Percentiles rank a stretch among this genome's conserved stretches.
phyloP scores from a whole-genome alignment of 2,797 vertebrate genomes.

The Pseudomugil gertrudae region DNA sequence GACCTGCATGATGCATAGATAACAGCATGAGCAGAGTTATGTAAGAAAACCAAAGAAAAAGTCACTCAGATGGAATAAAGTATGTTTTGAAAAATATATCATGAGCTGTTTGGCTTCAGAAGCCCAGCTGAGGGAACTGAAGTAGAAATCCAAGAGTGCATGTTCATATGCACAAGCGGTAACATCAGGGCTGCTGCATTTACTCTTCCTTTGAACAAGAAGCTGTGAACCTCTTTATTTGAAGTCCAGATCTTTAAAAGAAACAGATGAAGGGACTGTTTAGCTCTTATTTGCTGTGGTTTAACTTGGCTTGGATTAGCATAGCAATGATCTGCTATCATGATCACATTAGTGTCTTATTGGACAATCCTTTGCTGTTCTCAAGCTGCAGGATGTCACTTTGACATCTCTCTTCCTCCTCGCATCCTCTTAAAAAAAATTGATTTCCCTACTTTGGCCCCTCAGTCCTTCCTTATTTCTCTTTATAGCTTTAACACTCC shows the following conservation, averaged over 20 bases:
- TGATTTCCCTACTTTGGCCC: not conserved
- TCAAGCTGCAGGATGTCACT: constrained; percentile 56
- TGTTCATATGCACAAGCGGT: constrained; percentile 12
- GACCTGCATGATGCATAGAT: constrained; percentile 29
- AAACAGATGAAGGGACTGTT: constrained; percentile 5
- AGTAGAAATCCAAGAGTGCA: constrained; percentile 59
- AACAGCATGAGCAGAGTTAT: constrained; percentile 21
- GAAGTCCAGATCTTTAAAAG: constrained; percentile 1
- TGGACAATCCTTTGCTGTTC: constrained; percentile 18
- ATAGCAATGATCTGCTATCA: constrained; percentile 15
- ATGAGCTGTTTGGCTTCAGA: constrained; percentile 39
- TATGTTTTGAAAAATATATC: constrained; percentile 35
- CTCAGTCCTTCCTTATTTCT: constrained; percentile 2
- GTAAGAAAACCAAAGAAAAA: constrained; percentile 13
- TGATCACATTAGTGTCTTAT: constrained; percentile 26
- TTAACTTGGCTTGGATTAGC: constrained; percentile 19
- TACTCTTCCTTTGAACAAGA: not conserved
- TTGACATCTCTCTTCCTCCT: constrained; percentile 32
- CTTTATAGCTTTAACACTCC: too few relatives aligned
- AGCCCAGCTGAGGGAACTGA: constrained; percentile 59
- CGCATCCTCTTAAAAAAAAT: not conserved
- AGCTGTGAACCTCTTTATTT: not conserved
- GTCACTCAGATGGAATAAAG: constrained; percentile 37
- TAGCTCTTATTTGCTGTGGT: constrained; percentile 24
- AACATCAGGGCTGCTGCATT: constrained; percentile 14